Evolutionary conservation across 2,797 vertebrate genomes (phyloP).

Genomic region (Falco rusticolus): DNA sequence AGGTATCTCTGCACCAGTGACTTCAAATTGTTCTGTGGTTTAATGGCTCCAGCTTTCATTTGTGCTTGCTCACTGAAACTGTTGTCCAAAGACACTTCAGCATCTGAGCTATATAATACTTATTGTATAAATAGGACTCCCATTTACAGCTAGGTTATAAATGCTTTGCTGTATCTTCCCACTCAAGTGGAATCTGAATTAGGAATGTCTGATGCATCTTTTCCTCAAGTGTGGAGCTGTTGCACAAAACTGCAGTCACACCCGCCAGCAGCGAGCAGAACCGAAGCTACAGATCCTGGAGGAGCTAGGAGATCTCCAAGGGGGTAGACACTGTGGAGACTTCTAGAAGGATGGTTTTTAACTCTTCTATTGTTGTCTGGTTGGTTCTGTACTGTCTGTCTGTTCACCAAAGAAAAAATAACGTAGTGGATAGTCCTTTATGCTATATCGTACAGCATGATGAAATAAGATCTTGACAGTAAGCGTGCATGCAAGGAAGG

Average conservation of each 20-base stretch:
- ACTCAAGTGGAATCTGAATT: neutral
- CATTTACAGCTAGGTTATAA: neutral
- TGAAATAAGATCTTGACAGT: neutral
- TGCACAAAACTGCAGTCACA: neutral
- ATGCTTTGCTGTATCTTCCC: neutral
- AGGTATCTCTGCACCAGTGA: neutral
- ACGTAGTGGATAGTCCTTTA: neutral
- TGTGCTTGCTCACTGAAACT: neutral
- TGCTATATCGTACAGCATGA: rapidly evolving
- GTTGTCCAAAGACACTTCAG: neutral
- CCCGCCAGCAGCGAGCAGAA: neutral
- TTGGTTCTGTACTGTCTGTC: neutral
- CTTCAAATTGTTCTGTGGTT: neutral
- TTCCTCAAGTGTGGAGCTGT: neutral
- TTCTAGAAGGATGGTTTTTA: neutral
- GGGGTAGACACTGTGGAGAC: neutral
- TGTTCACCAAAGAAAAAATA: neutral
- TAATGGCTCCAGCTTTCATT: neutral
- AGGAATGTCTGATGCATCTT: neutral
- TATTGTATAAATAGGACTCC: neutral
- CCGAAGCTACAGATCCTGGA: neutral
- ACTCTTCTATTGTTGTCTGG: neutral
- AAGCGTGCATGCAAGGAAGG: neutral
- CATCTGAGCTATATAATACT: neutral
- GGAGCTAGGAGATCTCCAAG: neutral